phyloP scores from a whole-genome alignment of 2,888 invertebrate species.

The Leptinotarsa rubiginosa region DNA sequence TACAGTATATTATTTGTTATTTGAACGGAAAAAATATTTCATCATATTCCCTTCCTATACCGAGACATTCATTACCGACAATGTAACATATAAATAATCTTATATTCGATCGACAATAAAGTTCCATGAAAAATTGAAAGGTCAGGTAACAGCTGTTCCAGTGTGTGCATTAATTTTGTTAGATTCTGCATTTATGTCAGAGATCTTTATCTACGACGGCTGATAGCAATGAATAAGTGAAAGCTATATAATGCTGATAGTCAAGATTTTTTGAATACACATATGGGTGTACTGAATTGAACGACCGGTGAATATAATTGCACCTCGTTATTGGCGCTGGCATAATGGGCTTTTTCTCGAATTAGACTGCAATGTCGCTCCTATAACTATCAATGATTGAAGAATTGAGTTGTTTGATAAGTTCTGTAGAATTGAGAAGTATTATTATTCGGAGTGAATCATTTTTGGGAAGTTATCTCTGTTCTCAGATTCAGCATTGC shows the following conservation, averaged over 20 bases:
- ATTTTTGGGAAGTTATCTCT: too few species aligned
- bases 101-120: constrained; percentile 8
- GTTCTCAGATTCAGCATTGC: too few species aligned
- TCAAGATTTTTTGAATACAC: constrained; percentile 17
- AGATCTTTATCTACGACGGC: constrained; percentile 14
- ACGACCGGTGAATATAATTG: not conserved
- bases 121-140: not conserved
- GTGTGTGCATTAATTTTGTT: constrained; percentile 6
- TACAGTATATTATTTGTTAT: too few species aligned
- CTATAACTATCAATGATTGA: too few species aligned
- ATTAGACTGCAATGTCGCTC: not conserved
- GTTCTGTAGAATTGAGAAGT: too few species aligned
- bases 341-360: not conserved
- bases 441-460: too few species aligned
- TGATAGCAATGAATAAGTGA: constrained; percentile 18
- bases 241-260: constrained; percentile 10
- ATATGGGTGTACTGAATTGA: constrained; percentile 8
- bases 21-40: too few species aligned
- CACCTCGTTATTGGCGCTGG: not conserved
- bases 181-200: constrained; percentile 21
- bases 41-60: not conserved
- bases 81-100: not conserved
- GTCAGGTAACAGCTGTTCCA: constrained; percentile 8
- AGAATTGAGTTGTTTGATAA: too few species aligned
- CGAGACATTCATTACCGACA: not conserved